Conservation (phyloP, 2,888 invertebrate species). For the Ectobius pallidus region DNA sequence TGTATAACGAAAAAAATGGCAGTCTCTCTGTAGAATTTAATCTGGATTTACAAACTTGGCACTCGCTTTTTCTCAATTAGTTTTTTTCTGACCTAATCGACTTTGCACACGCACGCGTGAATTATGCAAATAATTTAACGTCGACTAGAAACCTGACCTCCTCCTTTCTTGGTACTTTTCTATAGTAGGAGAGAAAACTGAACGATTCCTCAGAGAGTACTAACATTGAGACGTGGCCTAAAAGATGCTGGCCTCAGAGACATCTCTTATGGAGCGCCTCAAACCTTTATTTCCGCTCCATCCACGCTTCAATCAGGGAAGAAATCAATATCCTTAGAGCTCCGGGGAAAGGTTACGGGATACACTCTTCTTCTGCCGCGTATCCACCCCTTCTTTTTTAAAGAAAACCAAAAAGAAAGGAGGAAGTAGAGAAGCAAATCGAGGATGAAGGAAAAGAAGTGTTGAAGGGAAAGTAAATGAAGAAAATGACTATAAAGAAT, state of each 20-base stretch:
- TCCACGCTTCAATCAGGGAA: slow-evolving; percentile 41
- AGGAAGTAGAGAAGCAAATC: neutral
- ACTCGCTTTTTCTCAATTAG: too few species aligned
- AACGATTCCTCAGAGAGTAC: neutral
- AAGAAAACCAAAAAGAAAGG: slow-evolving; percentile 5
- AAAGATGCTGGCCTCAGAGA: slow-evolving; percentile 9
- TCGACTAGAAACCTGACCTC: too few species aligned
- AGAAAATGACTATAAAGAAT: too few species aligned
- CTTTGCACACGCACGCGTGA: too few species aligned
- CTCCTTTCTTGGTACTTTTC: too few species aligned
- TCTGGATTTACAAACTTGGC: too few species aligned
- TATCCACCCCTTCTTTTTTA: neutral
- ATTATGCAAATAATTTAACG: too few species aligned
- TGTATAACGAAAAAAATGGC: too few species aligned
- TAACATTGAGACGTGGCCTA: slow-evolving; percentile 14
- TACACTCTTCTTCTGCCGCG: slow-evolving; percentile 19
- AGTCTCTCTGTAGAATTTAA: too few species aligned
- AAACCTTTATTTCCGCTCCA: slow-evolving; percentile 41
- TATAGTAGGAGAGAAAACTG: too few species aligned
- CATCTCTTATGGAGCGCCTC: slow-evolving; percentile 26
- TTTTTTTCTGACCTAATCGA: too few species aligned
- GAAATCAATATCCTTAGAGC: slow-evolving; percentile 37
- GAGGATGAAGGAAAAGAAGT: neutral
- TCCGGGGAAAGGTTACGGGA: slow-evolving; percentile 29
- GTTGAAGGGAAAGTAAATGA: too few species aligned